Percentiles rank a stretch among this genome's conserved stretches.
Conservation (phyloP, 2,797 vertebrate species). For the Sitta carolinensis region DNA sequence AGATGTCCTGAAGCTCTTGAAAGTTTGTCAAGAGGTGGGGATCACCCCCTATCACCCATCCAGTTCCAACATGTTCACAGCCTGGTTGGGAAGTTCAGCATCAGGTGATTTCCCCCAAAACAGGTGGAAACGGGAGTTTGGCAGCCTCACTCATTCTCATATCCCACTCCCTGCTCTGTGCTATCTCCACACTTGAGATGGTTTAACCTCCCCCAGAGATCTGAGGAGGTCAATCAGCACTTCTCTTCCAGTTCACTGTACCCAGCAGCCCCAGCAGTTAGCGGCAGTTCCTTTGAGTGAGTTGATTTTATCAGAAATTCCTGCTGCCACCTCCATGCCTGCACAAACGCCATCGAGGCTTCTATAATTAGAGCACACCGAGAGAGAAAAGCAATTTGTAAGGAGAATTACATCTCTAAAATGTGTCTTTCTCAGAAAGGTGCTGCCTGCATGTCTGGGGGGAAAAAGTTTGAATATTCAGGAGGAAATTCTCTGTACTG, state of each 20-base stretch:
- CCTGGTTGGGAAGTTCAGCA: neutral
- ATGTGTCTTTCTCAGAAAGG: neutral
- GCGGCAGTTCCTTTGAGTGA: neutral
- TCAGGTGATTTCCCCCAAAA: neutral
- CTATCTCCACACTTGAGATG: neutral
- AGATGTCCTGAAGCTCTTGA: neutral
- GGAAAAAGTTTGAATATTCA: neutral
- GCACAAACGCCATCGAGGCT: neutral
- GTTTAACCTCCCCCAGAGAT: neutral
- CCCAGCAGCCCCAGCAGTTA: neutral
- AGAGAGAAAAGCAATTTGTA: slow-evolving; percentile 11
- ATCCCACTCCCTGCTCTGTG: neutral
- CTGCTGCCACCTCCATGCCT: neutral
- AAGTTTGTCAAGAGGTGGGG: neutral
- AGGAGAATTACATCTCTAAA: neutral
- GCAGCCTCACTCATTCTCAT: neutral
- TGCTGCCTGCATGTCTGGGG: neutral
- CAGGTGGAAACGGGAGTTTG: neutral
- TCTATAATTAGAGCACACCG: neutral
- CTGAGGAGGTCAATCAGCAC: neutral
- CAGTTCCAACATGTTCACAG: neutral
- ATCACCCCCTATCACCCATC: neutral
- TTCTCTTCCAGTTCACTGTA: neutral
- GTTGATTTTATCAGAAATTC: slow-evolving; percentile 27
- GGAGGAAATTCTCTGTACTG: neutral